Base-by-base conservation (phyloP, 2,888 invertebrate species). In the Ptychoptera albimana region DNA sequence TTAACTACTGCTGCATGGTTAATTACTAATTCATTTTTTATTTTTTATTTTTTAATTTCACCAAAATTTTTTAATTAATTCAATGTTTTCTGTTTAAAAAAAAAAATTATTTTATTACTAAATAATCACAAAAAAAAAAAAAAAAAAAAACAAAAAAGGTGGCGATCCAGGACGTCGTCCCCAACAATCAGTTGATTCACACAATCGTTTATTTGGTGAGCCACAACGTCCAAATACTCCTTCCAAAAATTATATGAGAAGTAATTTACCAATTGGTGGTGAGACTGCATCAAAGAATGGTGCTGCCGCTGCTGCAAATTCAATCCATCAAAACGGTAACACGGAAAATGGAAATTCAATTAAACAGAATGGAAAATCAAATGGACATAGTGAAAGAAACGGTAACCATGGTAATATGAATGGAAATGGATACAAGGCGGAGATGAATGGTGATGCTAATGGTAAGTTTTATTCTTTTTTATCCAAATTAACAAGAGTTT, bases 201-300 rank as follows among this genome's bases (percentile, higher is more conserved):
- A 72, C 60, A 67, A 67, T 54, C 71, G 71, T 53, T 63, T 72
- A 52, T 72, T 72, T 60, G 73, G 73, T 51, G 70, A 71, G 54
- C 68, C 69, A 53, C 64, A 69, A 53, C 65, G 70, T 60, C 67
- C 67, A 57, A 60, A 63, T 48, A 61, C 67, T 55, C 68, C 69
- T 55, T 66, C 65, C 55, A 71, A 69, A 61, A 67, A 70, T 60
- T 67, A 70, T 60, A 66, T 68, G 67, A 70, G 68, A 57, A 72
- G 72, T 64, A 70, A 61, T 63, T 69, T 71, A 56, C 60, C 68
- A 54, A 65, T 72, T 55, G 68, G 67, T 52, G 62, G 62, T 51
- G 64, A 59, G 43, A 53, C 54, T 42, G 57, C 59, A 49, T 56
- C 54, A 37, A 56, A 55, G 49, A 31, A 35, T 14, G 41, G 30